Percentiles rank a stretch among this genome's conserved stretches.
Evolutionary conservation across 2,113 vertebrate species (phyloP).

Genomic region (Thunnus maccoyii): DNA sequence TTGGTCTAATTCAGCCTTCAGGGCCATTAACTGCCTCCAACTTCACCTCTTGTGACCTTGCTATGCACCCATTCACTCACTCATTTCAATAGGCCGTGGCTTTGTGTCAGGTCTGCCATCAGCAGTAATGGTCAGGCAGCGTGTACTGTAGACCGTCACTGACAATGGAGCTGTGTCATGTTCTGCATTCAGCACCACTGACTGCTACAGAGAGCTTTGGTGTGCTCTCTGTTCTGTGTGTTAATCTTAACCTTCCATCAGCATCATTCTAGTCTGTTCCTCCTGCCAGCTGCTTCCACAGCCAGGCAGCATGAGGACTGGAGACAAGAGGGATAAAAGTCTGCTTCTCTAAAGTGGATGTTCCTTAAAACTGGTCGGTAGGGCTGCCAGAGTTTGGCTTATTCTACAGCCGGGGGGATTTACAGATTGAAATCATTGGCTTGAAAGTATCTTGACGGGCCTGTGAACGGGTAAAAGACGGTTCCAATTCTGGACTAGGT

Average conservation of each 20-base stretch:
- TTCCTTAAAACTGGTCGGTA: slow-evolving; percentile 21
- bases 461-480: not conserved
- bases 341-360: slow-evolving; percentile 9
- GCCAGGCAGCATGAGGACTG: slow-evolving; percentile 26
- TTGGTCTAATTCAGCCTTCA: slow-evolving; percentile 30
- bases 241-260: slow-evolving; percentile 59
- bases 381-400: slow-evolving; percentile 8
- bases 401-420: slow-evolving; percentile 10
- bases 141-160: slow-evolving; percentile 34
- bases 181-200: slow-evolving; percentile 62
- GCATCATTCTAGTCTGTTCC: slow-evolving; percentile 59
- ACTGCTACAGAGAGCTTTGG: slow-evolving; percentile 44
- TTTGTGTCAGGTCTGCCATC: slow-evolving; percentile 76
- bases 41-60: slow-evolving; percentile 70
- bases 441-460: slow-evolving; percentile 7
- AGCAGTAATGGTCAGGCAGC: slow-evolving; percentile 73
- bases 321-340: slow-evolving; percentile 21
- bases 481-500: not conserved
- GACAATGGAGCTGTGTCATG: slow-evolving; percentile 72
- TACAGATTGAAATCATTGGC: not conserved
- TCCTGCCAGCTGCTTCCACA: slow-evolving; percentile 44
- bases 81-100: slow-evolving; percentile 60
- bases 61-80: slow-evolving; percentile 64
- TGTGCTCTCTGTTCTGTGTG: slow-evolving; percentile 33
- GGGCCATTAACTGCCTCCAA: slow-evolving; percentile 32